phyloP scores from a whole-genome alignment of 2,797 vertebrate genomes.

The Eurystomus glaucurus region DNA sequence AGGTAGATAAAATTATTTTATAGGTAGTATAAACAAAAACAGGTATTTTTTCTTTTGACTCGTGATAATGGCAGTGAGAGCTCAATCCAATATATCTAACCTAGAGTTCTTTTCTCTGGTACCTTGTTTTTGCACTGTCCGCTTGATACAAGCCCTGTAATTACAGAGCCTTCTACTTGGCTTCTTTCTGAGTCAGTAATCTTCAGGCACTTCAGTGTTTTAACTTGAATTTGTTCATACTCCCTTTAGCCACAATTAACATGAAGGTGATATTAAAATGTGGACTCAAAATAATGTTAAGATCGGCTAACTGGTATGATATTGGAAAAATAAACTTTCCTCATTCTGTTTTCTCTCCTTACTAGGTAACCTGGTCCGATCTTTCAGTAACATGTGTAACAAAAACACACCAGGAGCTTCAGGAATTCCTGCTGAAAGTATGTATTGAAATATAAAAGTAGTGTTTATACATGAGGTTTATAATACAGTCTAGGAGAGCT shows the following conservation, averaged over 20 bases:
- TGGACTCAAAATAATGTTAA: background rate
- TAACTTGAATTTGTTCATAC: background rate
- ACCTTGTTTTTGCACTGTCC: background rate
- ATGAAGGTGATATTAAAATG: background rate
- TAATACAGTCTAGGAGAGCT: background rate
- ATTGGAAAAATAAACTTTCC: background rate
- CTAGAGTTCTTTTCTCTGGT: background rate
- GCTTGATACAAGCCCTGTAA: background rate
- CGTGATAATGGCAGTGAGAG: background rate
- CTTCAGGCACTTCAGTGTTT: background rate
- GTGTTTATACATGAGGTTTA: background rate
- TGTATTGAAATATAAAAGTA: constrained; percentile 53
- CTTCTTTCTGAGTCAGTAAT: background rate
- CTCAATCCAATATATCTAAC: background rate
- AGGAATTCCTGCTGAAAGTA: constrained; percentile 88
- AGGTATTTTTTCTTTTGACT: background rate
- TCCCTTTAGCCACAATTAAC: background rate
- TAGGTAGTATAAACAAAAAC: background rate
- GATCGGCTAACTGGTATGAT: background rate
- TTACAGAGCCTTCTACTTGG: background rate
- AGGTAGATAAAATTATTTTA: background rate
- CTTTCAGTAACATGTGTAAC: constrained; percentile 85
- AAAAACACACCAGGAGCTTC: constrained; percentile 88
- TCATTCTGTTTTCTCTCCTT: constrained; percentile 11
- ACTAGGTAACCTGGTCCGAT: constrained; percentile 87